phyloP scores from a whole-genome alignment of 2,113 vertebrate species.

The Cavia porcellus region DNA sequence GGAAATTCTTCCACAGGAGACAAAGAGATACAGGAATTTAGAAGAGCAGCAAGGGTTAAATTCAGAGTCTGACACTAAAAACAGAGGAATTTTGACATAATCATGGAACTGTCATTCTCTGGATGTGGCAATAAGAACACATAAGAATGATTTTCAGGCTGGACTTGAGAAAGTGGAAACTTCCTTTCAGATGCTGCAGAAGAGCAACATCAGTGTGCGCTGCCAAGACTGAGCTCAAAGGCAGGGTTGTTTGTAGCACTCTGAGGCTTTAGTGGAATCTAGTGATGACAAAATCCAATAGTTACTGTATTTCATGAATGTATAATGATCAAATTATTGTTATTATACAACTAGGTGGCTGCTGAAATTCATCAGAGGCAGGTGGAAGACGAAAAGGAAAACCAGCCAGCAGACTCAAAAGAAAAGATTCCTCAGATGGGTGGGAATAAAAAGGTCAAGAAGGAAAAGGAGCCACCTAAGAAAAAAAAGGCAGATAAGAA shows the following conservation, averaged over 20 bases:
- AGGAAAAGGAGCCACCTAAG: constrained; percentile 76
- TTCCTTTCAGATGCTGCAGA: too few relatives aligned
- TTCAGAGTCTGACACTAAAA: background rate
- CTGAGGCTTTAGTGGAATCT: background rate
- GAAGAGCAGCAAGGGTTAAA: background rate
- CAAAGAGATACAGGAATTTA: background rate
- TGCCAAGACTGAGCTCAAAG: background rate
- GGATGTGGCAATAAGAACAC: background rate
- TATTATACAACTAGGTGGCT: constrained; percentile 83
- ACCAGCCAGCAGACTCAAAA: constrained; percentile 74
- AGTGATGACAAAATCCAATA: background rate
- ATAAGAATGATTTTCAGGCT: fast-evolving
- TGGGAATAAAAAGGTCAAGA: constrained; percentile 78
- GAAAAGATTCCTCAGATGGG: constrained; percentile 80
- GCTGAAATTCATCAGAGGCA: constrained; percentile 86
- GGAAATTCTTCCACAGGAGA: background rate
- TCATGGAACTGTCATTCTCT: background rate
- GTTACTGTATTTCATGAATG: background rate
- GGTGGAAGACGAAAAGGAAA: constrained; percentile 87
- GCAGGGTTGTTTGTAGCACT: background rate
- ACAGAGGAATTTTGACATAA: background rate
- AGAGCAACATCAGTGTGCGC: background rate
- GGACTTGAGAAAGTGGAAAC: background rate
- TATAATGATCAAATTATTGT: background rate
- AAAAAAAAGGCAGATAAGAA: constrained; percentile 82